Conservation (phyloP, 2,888 invertebrate genomes). For the Torymus texanus region DNA sequence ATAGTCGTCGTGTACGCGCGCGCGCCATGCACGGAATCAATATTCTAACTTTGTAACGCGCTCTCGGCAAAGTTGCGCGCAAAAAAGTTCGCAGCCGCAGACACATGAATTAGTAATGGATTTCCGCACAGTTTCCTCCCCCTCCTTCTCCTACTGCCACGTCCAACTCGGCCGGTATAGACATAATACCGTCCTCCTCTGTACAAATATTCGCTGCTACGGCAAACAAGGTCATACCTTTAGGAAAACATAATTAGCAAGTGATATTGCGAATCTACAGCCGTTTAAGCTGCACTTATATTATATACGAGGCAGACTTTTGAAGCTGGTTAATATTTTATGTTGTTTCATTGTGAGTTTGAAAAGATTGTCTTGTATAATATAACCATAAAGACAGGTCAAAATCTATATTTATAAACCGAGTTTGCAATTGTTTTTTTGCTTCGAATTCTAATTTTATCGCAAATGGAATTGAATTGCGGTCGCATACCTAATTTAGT, state of each 20-base stretch:
- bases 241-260: constrained; percentile 6
- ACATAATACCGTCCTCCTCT: not conserved
- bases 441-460: too few relatives aligned
- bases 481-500: too few relatives aligned
- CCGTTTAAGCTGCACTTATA: too few relatives aligned
- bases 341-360: too few relatives aligned
- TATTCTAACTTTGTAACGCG: constrained; percentile 33
- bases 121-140: constrained; percentile 7
- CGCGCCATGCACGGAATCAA: constrained; percentile 26
- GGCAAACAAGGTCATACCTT: constrained; percentile 26
- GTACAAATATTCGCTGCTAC: not conserved
- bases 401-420: too few relatives aligned
- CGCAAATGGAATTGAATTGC: too few relatives aligned
- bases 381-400: too few relatives aligned
- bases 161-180: not conserved
- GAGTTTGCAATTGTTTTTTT: too few relatives aligned
- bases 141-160: too few relatives aligned
- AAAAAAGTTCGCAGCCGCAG: constrained; percentile 47
- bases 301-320: too few relatives aligned
- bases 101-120: constrained; percentile 48
- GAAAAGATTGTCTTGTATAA: too few relatives aligned
- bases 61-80: constrained; percentile 15
- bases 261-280: not conserved
- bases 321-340: too few relatives aligned
- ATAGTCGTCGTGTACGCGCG: not conserved